Conservation (phyloP, 2,888 invertebrate genomes). For the Eumacrocentrus americanus region DNA sequence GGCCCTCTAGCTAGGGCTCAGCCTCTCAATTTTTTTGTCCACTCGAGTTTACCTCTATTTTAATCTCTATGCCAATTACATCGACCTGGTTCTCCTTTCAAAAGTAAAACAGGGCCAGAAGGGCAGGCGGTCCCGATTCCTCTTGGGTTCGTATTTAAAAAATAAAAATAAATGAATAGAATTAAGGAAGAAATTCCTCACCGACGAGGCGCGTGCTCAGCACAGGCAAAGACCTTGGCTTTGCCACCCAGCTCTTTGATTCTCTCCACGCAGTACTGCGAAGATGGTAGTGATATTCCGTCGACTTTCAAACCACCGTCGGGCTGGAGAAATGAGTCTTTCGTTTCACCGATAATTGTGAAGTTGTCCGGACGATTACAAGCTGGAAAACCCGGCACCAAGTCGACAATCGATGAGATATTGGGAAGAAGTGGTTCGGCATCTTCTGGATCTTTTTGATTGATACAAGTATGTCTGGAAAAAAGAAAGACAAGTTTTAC, state of each 20-base stretch:
- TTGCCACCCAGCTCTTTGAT: constrained; percentile 53
- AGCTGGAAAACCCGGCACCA: constrained; percentile 65
- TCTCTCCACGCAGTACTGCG: constrained; percentile 61
- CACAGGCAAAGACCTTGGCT: constrained; percentile 70
- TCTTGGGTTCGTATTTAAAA: too few species aligned
- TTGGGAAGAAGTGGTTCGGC: constrained; percentile 56
- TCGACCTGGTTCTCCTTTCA: too few species aligned
- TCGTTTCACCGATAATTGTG: constrained; percentile 67
- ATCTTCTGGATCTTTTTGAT: constrained; percentile 37
- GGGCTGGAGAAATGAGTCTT: constrained; percentile 63
- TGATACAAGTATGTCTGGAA: constrained; percentile 47
- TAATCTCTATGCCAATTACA: too few species aligned
- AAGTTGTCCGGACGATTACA: constrained; percentile 64
- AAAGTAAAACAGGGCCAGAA: too few species aligned
- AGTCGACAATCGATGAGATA: constrained; percentile 50
- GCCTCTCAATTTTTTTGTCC: not conserved
- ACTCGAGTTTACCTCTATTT: too few species aligned
- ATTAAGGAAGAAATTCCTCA: constrained; percentile 33
- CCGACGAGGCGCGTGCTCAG: constrained; percentile 64
- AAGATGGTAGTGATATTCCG: constrained; percentile 58
- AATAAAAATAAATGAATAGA: not conserved
- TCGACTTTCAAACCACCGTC: constrained; percentile 66
- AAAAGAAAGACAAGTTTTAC: not conserved
- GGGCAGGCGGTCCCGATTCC: too few species aligned
- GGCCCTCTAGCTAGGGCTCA: not conserved